Percentiles rank a stretch among this genome's conserved stretches.
These are phyloP conservation scores for Acanthosepion esculentum DNA, from an alignment of 2,888 invertebrate genomes.

Conservation along the genomic window DNA sequence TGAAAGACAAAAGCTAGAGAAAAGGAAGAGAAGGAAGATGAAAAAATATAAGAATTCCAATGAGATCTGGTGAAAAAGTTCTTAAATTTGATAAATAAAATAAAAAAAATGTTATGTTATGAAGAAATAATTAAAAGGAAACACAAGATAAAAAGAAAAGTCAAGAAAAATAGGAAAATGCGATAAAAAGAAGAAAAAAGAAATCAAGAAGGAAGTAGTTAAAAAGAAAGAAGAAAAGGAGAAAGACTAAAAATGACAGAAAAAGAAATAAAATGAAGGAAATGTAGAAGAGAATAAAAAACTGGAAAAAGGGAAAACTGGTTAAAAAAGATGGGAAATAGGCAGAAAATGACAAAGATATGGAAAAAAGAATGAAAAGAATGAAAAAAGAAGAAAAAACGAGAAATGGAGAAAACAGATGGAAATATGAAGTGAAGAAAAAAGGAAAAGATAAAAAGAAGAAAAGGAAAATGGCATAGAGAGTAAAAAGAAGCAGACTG, in stretches of 20 bases:
- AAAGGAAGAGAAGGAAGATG: not conserved
- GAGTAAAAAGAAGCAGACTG: too few relatives aligned
- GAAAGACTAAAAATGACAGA: not conserved
- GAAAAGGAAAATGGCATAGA: too few relatives aligned
- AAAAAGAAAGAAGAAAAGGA: not conserved
- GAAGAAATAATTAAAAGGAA: not conserved
- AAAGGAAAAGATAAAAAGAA: too few relatives aligned
- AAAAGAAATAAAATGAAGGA: not conserved
- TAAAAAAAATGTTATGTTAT: too few relatives aligned
- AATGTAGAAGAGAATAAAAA: not conserved
- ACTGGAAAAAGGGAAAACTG: too few relatives aligned
- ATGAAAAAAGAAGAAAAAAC: not conserved
- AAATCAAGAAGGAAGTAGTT: too few relatives aligned
- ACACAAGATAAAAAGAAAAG: not conserved
- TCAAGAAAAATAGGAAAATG: not conserved
- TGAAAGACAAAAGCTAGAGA: too few relatives aligned
- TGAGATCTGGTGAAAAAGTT: too few relatives aligned
- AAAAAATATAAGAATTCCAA: too few relatives aligned
- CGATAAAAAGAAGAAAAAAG: not conserved
- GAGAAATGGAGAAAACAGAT: not conserved
- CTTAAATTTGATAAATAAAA: too few relatives aligned
- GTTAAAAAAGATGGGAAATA: too few relatives aligned
- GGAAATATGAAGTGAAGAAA: rapidly evolving
- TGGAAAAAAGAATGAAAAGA: not conserved
- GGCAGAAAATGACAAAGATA: not conserved